Evolutionary conservation across 2,797 vertebrate species (phyloP).

Genomic region (Enoplosus armatus): DNA sequence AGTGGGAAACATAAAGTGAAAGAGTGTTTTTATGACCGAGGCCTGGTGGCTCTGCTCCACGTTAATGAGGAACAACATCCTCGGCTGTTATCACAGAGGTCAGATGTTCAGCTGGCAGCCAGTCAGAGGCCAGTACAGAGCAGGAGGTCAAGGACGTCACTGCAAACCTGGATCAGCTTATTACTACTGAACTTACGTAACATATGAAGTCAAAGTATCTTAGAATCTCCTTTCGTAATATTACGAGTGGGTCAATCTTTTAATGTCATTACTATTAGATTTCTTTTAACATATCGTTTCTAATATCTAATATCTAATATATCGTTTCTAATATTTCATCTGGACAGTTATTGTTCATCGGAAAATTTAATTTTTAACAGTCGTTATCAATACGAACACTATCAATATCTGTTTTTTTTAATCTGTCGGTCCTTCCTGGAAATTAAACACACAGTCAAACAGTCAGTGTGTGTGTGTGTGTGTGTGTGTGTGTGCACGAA

Average conservation of each 20-base stretch:
- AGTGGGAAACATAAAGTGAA: not conserved
- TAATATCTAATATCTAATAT: no score
- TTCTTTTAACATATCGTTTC: no score
- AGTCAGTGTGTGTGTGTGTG: not conserved
- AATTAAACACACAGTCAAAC: not conserved
- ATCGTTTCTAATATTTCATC: no score
- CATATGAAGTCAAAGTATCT: not conserved
- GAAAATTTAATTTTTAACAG: not conserved
- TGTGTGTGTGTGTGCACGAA: not conserved
- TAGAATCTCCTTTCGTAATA: no score
- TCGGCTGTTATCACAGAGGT: constrained; percentile 55
- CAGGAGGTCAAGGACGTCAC: not conserved
- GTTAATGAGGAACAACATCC: constrained; percentile 63
- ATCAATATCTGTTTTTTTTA: not conserved
- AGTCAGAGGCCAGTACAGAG: not conserved
- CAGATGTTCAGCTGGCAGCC: constrained; percentile 51
- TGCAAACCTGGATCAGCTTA: not conserved
- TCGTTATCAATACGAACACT: not conserved
- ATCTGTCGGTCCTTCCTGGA: constrained; percentile 6
- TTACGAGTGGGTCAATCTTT: not conserved
- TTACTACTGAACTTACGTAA: not conserved
- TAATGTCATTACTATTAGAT: not conserved
- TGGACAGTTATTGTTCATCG: not conserved
- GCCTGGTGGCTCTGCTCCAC: not conserved
- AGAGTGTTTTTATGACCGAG: constrained; percentile 22